phyloP scores from a whole-genome alignment of 1,140 invertebrate genomes.

The Eciton burchellii region DNA sequence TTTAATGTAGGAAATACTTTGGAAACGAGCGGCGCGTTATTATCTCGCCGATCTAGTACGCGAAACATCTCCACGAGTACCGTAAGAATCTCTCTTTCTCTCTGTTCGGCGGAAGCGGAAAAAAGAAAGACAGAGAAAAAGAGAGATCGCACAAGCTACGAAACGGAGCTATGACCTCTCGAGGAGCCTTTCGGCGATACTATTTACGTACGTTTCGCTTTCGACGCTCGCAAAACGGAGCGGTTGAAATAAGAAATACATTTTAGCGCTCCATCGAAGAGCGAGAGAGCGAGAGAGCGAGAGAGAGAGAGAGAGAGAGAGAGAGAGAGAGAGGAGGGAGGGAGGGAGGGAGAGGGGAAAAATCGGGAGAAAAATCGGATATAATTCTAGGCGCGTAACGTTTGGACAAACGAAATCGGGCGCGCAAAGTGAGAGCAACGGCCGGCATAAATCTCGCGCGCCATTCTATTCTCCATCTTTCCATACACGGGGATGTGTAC shows the following conservation, averaged over 20 bases:
- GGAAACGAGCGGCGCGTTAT: conserved; percentile 42
- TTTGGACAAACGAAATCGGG: not conserved
- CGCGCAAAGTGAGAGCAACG: conserved; percentile 1
- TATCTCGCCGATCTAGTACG: conserved; percentile 49
- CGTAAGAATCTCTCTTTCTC: conserved; percentile 57
- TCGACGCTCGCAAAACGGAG: not conserved
- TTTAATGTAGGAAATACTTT: conserved; percentile 51
- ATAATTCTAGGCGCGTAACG: not conserved
- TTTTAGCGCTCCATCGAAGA: not conserved
- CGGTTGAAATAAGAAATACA: not conserved
- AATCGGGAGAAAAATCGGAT: not conserved
- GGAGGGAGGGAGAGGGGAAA: no score
- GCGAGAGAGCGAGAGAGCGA: no score
- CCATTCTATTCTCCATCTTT: conserved; percentile 36
- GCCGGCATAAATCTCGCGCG: conserved; percentile 29
- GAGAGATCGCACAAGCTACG: conserved; percentile 3
- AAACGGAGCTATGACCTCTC: conserved; percentile 11
- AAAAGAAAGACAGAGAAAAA: not conserved
- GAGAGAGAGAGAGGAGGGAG: no score
- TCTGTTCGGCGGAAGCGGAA: no score
- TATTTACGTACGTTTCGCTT: not conserved
- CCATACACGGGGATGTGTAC: conserved; percentile 26
- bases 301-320: no score
- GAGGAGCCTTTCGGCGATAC: conserved; percentile 9
- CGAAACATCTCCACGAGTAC: conserved; percentile 51